Base-by-base conservation (phyloP, 1,140 invertebrate genomes). In the Bombus huntii region DNA sequence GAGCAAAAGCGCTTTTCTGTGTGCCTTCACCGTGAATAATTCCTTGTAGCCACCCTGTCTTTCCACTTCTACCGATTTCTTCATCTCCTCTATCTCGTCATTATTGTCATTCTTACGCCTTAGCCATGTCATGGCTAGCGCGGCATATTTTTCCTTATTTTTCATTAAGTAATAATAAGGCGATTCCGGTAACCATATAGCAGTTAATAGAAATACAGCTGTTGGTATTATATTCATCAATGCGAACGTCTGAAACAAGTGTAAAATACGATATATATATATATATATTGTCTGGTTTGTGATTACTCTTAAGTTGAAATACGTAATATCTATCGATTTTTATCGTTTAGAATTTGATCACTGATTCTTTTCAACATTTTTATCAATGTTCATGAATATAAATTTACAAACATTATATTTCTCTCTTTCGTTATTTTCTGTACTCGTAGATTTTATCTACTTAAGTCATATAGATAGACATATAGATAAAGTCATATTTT, bases 141-240 rank as follows among this genome's bases (percentile, higher is more conserved):
- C n/a, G 1, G 86, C 86, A 1, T 0, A 5, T 15, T 39, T 59
- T 9, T 25, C 10, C 2, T 39, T 84, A 0, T 47, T 6, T 15
- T 95, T 95, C 87, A 96, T 96, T 1, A 97, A 90, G 62, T 96
- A 95, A 91, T 96, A 97, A 87, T 97, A 96, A 0, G 97, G 97
- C 22, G 97, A 97, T 93, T 98, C 97, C 0, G 97, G 97, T 93
- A 97, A 96, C 85, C 96, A 96, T 66, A 95, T 95, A 91, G 97
- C 96, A 2, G 95, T 95, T 10, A 97, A 84, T 0, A 97, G 92
- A 81, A 97, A 96, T 3, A 97, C 85, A 0, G 96, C 93, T 0
- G 96, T 94, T 57, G 96, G 92, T 0, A 94, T 87, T 47, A 96
- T 93, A 74, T 95, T 95, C 78, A 96, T 94, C 65, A 95, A 93